Evolutionary conservation across 2,113 vertebrate species (phyloP), one percentile per base, ranked within the genome.

Genomic region (Lagenorhynchus albirostris): DNA sequence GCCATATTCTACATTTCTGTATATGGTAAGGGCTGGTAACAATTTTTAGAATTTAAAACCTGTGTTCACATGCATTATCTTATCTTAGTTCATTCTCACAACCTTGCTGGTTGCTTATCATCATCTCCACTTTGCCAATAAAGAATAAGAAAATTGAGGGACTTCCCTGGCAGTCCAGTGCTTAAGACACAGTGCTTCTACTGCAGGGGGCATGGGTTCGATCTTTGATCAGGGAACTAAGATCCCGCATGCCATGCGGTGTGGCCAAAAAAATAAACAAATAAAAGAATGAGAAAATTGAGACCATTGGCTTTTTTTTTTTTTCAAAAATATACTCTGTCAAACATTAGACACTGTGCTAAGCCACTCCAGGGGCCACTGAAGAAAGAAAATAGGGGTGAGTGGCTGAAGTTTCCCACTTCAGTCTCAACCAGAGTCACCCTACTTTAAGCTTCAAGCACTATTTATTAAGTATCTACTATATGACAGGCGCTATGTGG

Each of bases 291-390:
- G 53, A 53, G 13, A 73, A 87, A 68, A 90, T 10, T 41, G 15
- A 80, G 21, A 41, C 33, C 2, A 86, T 25, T 13, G 15, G 1
- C 2, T n/a, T 77, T 41, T 5, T 9, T 38, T 53, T 18, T 18
- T 6, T 6, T 1, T 14, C 14, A 6, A 63, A n/a, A 86, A 83
- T 68, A 91, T 26, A 60, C 53, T 70, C 47, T 50, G 10, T 58
- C 53, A 25, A 71, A 74, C 55, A 81, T 76, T 12, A 82, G 55
- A 74, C 63, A 60, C 31, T 63, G 41, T 70, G 26, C 41, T 71
- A 89, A 89, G 18, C 1, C 1, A 47, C 5, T 38, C 1, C 1
- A 67, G 5, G 8, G 33, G 1, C 5, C 31, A 63, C 18, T n/a
- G 23, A 38, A 23, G 67, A 36, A 86, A 68, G 31, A 58, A 8